Evolutionary conservation across 64 coral and sea anemone genomes (phyloP), one percentile per base, ranked within the genome.

Genomic region (Trachythela sp.): DNA sequence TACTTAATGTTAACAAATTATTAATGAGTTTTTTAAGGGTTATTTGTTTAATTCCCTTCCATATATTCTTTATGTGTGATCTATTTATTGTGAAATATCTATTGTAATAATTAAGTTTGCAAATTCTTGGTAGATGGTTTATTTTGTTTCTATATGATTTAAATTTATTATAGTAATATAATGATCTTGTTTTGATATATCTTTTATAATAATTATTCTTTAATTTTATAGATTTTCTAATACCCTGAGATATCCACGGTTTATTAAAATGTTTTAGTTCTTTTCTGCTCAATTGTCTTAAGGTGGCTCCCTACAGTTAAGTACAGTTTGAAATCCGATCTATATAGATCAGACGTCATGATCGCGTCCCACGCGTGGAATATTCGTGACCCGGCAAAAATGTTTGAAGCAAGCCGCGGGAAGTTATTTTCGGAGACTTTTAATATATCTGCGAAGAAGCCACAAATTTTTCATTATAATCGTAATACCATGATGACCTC

Each of bases 171-270:
- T 54, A 50, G 30, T 48, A 86, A 48, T 48, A 86, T 48, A 14
- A 48, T 48, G 40, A 86, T 26, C 49, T 86, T 30, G 84, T 86
- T 50, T 86, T 86, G 3, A 86, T 86, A 50, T 48, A 86, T 86
- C 49, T 86, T 48, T 86, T 50, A 86, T 86, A 86, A 10, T 48
- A 50, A 26, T 86, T 86, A 86, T 86, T 86, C 84, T 86, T 54
- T 33, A 86, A 45, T 18, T 48, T 86, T 34, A 86, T 30, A 34
- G 43, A 86, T 9, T 22, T 10, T 54, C 51, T 54, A 54, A 54
- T 54, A 10, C 51, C 51, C 22, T 9, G 51, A 10, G 51, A 10
- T 87, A 87, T 87, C 85, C 85, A 87, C 49, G 85, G 85, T 64
- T 87, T 87, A 64, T 35, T 54, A 54, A 35, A 34, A 54, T 58